Evolutionary conservation across 2,797 vertebrate species (phyloP), one percentile per base, ranked within the genome.

Genomic region (Adrianichthys oophorus): DNA sequence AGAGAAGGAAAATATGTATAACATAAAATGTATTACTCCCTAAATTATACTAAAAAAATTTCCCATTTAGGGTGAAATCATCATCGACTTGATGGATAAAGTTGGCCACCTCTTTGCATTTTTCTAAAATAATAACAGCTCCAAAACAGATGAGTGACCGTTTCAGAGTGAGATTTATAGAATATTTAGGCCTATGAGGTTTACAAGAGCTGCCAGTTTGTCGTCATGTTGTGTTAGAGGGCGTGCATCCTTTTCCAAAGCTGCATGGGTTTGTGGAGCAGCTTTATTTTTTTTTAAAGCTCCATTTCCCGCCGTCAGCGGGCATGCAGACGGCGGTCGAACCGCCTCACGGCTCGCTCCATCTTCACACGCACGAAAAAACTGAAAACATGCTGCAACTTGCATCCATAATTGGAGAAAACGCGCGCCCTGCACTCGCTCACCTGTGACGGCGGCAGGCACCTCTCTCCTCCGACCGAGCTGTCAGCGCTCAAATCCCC

Each of bases 341-440:
- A n/a, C 66, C 70, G 65, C 60, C 52, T 56, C 24, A 4, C 58
- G 6, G 29, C 8, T 37, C 32, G 32, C 32, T 37, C 12, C 60
- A 57, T 66, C 17, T 40, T 58, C 14, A 52, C 62, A 44, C 56
- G 44, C 16, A 42, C 75, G 37, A 51, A 1, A 64, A 60, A 68
- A 80, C 7, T 7, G 26, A 5, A 29, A 29, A 29, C 76, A 79
- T 87, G 74, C 78, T 79, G 84, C 87, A 86, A 83, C 83, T 81
- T 73, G 78, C 70, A 59, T 42, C 21, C 56, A 56, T 19, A 56
- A 61, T 17, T 3, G 8, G 24, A 40, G 42, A 50, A 59, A 72
- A 82, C 62, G 65, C 69, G 47, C 4, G 64, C 17, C 47, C 13
- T 13, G 65, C 69, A 26, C 32, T 63, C 55, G 81, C 85, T 87